phyloP scores from a whole-genome alignment of 2,113 vertebrate genomes.

The Danionella cerebrum region DNA sequence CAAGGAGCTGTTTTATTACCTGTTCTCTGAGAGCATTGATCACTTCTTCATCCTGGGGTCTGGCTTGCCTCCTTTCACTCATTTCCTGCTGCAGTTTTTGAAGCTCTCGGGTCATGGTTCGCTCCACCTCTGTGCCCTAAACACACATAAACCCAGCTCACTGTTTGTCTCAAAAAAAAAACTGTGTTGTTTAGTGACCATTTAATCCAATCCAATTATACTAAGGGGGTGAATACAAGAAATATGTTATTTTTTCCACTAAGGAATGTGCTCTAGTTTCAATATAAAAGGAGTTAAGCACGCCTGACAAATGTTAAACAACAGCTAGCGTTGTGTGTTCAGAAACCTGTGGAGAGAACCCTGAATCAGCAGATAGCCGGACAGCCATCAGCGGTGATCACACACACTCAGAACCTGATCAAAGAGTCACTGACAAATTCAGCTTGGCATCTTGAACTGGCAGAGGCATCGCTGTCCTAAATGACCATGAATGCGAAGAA shows the following conservation, averaged over 20 bases:
- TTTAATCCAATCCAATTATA: too few species aligned
- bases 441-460: constrained; percentile 49
- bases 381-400: constrained; percentile 55
- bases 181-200: too few species aligned
- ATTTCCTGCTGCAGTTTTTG: constrained; percentile 60
- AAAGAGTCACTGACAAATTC: constrained; percentile 53
- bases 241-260: constrained; percentile 7
- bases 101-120: constrained; percentile 55
- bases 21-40: constrained; percentile 65
- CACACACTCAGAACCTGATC: constrained; percentile 48
- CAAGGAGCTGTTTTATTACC: constrained; percentile 48
- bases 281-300: constrained; percentile 8
- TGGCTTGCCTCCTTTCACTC: constrained; percentile 43
- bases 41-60: constrained; percentile 59
- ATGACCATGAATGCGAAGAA: too few species aligned
- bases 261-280: not conserved
- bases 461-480: constrained; percentile 42
- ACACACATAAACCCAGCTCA: constrained; percentile 1
- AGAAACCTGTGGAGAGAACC: not conserved
- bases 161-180: not conserved
- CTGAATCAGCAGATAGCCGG: constrained; percentile 50
- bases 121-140: constrained; percentile 62
- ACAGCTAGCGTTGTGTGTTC: not conserved
- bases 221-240: too few species aligned
- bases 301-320: constrained; percentile 22